Percentiles rank a stretch among this genome's conserved stretches.
These are phyloP conservation scores for Marmota monax DNA, from an alignment of 2,113 vertebrate genomes.

Conservation along the genomic window DNA sequence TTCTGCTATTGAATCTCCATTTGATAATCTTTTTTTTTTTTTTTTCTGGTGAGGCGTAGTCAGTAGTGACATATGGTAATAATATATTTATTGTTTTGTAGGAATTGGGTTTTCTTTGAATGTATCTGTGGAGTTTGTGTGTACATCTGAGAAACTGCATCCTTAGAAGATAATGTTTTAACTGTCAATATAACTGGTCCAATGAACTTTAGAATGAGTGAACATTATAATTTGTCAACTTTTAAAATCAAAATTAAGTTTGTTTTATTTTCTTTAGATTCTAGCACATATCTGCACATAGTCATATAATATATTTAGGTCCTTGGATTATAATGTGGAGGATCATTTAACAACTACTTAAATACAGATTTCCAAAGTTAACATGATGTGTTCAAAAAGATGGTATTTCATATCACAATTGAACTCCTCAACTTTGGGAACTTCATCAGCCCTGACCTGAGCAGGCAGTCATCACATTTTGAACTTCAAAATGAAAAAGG, in stretches of 20 bases:
- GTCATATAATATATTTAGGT: not conserved
- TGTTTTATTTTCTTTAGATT: slow-evolving; percentile 45
- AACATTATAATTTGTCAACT: slow-evolving; percentile 23
- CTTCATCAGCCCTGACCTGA: slow-evolving; percentile 56
- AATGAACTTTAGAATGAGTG: slow-evolving; percentile 16
- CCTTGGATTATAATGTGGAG: not conserved
- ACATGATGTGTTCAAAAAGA: slow-evolving; percentile 24
- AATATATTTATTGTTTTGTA: not conserved
- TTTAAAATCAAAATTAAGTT: slow-evolving; percentile 34
- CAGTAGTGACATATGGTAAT: not conserved
- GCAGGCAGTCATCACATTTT: slow-evolving; percentile 57
- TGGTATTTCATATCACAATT: slow-evolving; percentile 72
- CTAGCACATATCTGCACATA: not conserved
- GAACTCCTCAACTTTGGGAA: slow-evolving; percentile 58
- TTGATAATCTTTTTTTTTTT: not conserved
- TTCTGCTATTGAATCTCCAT: slow-evolving; percentile 28
- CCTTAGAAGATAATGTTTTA: not conserved
- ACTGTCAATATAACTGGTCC: not conserved
- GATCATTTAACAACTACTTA: slow-evolving; percentile 4
- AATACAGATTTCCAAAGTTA: slow-evolving; percentile 64
- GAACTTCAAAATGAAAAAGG: slow-evolving; percentile 73
- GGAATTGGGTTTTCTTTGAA: not conserved
- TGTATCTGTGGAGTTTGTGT: not conserved
- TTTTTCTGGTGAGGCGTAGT: not conserved
- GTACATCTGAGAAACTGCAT: not conserved